Evolutionary conservation across 37 sponge, comb jelly and placozoan genomes (phyloP).

Genomic region (Lycopodina hypogea): DNA sequence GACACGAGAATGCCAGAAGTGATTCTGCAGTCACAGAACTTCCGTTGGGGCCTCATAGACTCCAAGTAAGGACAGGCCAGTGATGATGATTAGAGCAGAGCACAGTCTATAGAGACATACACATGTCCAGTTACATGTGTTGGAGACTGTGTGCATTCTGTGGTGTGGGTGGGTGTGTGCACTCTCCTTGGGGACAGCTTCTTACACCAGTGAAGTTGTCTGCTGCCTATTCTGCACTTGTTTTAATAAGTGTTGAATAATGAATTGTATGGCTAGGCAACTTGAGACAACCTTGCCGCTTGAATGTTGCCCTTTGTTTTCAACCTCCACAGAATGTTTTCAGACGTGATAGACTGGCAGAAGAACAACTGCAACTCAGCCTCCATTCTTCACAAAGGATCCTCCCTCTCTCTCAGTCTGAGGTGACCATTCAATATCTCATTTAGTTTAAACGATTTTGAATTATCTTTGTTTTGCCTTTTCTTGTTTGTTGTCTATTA

Average conservation of each 20-base stretch:
- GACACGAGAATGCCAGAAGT: constrained; percentile 41
- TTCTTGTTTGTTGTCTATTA: neutral
- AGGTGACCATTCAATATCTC: constrained; percentile 43
- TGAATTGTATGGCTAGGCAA: too few relatives aligned
- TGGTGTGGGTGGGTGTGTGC: too few relatives aligned
- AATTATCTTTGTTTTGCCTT: neutral
- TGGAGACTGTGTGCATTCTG: too few relatives aligned
- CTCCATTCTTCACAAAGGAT: constrained; percentile 48
- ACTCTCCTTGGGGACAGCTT: too few relatives aligned
- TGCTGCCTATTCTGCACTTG: too few relatives aligned
- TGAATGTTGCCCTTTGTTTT: too few relatives aligned
- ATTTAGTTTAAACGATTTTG: neutral
- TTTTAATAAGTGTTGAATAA: too few relatives aligned
- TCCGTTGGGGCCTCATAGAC: constrained; percentile 55
- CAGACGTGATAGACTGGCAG: constrained; percentile 51
- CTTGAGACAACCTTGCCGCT: too few relatives aligned
- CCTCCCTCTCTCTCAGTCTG: constrained; percentile 56
- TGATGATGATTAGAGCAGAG: too few relatives aligned
- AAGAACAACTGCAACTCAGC: constrained; percentile 38
- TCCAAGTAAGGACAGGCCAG: constrained; percentile 55
- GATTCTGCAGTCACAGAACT: constrained; percentile 30
- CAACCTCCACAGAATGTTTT: constrained; percentile 29
- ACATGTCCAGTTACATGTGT: too few relatives aligned
- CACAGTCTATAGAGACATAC: too few relatives aligned
- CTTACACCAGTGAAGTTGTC: too few relatives aligned